A percentile compares a stretch with the other conserved stretches of the same genome.
These are phyloP conservation scores for Centrocercus urophasianus DNA, from an alignment of 2,113 vertebrate species.

Conservation along the genomic window DNA sequence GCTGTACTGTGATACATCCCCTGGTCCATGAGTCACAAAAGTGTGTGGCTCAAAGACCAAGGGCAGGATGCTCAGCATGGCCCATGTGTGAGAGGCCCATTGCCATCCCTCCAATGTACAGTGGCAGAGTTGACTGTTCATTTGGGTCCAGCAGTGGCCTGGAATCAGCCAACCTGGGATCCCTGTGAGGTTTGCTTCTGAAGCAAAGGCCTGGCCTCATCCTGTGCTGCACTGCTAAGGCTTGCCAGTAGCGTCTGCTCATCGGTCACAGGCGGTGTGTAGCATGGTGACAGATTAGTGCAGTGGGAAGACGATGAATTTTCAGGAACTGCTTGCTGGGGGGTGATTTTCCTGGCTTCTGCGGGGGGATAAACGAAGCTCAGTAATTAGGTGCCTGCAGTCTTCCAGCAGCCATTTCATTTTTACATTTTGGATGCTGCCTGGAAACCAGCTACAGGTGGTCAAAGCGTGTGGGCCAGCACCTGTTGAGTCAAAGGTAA, in stretches of 20 bases:
- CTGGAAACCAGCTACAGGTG: conserved; percentile 2
- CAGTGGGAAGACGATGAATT: background rate
- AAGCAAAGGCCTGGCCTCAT: background rate
- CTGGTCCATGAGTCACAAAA: background rate
- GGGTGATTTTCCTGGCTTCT: background rate
- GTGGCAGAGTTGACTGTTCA: rapidly evolving
- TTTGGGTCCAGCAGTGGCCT: background rate
- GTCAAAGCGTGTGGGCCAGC: background rate
- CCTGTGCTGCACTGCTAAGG: rapidly evolving
- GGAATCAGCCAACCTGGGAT: background rate
- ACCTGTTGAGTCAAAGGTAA: background rate
- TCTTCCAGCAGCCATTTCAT: background rate
- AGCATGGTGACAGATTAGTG: background rate
- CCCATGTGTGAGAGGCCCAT: rapidly evolving
- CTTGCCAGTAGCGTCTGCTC: background rate
- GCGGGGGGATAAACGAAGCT: background rate
- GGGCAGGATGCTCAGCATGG: rapidly evolving
- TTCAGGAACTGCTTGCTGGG: background rate
- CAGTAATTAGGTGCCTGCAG: background rate
- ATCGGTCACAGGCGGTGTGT: background rate
- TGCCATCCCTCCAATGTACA: background rate
- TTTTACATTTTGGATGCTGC: background rate
- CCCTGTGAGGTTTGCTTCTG: background rate
- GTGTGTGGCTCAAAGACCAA: background rate
- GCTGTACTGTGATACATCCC: background rate